phyloP scores from a whole-genome alignment of 2,113 vertebrate species.

The Eubucco bourcierii region DNA sequence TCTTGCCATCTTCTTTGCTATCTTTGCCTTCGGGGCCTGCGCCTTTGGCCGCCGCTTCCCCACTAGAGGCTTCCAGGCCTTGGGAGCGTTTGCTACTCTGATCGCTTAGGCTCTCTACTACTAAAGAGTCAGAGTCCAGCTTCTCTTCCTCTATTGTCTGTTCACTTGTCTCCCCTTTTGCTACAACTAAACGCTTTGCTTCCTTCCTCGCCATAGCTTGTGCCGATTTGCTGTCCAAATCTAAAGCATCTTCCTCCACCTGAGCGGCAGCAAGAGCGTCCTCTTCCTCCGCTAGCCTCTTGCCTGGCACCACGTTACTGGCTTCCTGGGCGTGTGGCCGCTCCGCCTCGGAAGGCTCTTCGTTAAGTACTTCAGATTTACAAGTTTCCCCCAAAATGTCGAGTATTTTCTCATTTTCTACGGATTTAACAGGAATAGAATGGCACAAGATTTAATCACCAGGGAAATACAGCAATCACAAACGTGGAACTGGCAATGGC shows the following conservation, averaged over 20 bases:
- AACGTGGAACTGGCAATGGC: constrained; percentile 92
- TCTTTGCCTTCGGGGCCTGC: constrained; percentile 77
- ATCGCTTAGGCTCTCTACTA: constrained; percentile 76
- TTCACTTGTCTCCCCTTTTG: constrained; percentile 81
- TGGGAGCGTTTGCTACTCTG: constrained; percentile 86
- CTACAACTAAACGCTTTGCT: constrained; percentile 80
- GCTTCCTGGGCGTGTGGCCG: constrained; percentile 86
- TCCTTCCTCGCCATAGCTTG: constrained; percentile 81
- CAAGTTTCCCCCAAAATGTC: constrained; percentile 93
- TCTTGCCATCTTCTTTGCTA: constrained; percentile 87
- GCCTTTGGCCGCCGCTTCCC: constrained; percentile 76
- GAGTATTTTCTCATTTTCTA: constrained; percentile 99
- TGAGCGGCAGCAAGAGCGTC: constrained; percentile 82
- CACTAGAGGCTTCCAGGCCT: constrained; percentile 81
- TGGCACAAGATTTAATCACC: constrained; percentile 99
- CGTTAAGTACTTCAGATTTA: constrained; percentile 97
- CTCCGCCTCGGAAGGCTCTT: constrained; percentile 85
- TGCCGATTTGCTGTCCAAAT: constrained; percentile 81
- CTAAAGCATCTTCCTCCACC: constrained; percentile 80
- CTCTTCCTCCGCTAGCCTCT: constrained; percentile 88
- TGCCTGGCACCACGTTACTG: constrained; percentile 80
- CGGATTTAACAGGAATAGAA: constrained; percentile 99
- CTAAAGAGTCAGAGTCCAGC: constrained; percentile 82
- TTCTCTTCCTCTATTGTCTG: constrained; percentile 83
- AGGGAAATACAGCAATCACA: constrained; percentile 98